Conservation (phyloP, 23 tunicate genomes). For the Trididemnum nubilum region DNA sequence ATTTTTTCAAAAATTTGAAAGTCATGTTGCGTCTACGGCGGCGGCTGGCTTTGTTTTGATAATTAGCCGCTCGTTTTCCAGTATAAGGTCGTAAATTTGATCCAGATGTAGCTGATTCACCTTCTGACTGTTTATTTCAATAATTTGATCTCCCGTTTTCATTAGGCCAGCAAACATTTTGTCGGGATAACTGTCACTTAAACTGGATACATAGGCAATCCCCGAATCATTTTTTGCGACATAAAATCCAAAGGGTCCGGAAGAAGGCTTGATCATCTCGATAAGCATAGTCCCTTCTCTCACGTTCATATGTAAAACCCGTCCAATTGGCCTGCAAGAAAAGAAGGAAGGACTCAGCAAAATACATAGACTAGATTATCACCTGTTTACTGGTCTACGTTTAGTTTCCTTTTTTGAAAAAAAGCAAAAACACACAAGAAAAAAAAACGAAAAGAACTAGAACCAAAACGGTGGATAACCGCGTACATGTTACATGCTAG, state of each 20-base stretch:
- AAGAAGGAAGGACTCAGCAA: too few species aligned
- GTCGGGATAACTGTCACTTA: slow-evolving; percentile 91
- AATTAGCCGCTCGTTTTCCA: slow-evolving; percentile 64
- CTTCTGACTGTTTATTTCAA: slow-evolving; percentile 60
- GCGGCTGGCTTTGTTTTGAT: slow-evolving; percentile 70
- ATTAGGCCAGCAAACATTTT: slow-evolving; percentile 91
- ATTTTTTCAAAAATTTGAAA: too few species aligned
- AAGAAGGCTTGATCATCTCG: slow-evolving; percentile 85
- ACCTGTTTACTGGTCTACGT: not conserved
- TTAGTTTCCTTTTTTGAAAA: not conserved
- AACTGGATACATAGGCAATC: slow-evolving; percentile 78
- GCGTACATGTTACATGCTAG: too few species aligned
- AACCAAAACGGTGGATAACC: too few species aligned
- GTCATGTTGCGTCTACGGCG: not conserved
- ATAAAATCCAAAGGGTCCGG: slow-evolving; percentile 87
- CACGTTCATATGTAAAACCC: slow-evolving; percentile 81
- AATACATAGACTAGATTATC: too few species aligned
- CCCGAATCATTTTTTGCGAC: slow-evolving; percentile 69
- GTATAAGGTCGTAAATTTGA: slow-evolving; percentile 77
- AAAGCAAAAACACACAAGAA: too few species aligned
- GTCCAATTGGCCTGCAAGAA: slow-evolving; percentile 77
- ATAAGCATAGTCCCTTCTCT: slow-evolving; percentile 66
- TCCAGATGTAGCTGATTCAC: slow-evolving; percentile 52
- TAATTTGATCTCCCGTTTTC: slow-evolving; percentile 87
- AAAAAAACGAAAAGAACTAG: too few species aligned